Conservation (phyloP, 2,797 vertebrate species). For the Leuciscus waleckii region DNA sequence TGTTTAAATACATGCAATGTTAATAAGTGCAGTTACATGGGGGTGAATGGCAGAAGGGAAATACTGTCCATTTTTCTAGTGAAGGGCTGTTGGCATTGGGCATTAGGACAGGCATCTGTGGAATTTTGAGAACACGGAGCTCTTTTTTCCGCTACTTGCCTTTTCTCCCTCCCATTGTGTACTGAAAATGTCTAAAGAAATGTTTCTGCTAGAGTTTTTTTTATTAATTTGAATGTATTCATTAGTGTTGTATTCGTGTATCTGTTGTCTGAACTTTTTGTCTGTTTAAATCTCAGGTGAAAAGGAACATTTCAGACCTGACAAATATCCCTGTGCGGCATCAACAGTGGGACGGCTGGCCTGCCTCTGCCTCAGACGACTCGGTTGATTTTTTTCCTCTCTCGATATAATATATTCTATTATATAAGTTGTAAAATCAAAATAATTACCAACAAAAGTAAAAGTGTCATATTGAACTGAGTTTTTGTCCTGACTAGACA, state of each 20-base stretch:
- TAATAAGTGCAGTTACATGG: constrained; percentile 92
- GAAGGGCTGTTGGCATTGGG: constrained; percentile 85
- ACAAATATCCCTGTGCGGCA: constrained; percentile 98
- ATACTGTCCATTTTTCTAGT: constrained; percentile 97
- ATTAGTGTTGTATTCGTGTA: constrained; percentile 40
- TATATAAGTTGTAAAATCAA: background rate
- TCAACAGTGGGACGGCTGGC: constrained; percentile 98
- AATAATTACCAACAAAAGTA: background rate
- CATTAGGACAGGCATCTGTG: constrained; percentile 89
- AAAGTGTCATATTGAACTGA: background rate
- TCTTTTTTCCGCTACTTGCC: constrained; percentile 60
- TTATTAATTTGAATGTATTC: background rate
- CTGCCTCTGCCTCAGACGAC: constrained; percentile 90
- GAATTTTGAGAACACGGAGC: constrained; percentile 81
- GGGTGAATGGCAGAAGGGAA: constrained; percentile 93
- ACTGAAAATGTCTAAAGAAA: background rate
- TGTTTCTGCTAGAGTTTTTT: background rate
- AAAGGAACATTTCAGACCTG: constrained; percentile 95
- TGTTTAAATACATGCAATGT: constrained; percentile 94
- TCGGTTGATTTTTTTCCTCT: constrained; percentile 79
- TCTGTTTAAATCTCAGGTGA: constrained; percentile 82
- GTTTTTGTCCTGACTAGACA: background rate
- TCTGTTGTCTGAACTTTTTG: constrained; percentile 6
- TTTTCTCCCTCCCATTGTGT: constrained; percentile 41
- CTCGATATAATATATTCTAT: background rate